Conservation (phyloP, 2,113 vertebrate species). For the Muntiacus muntjak region DNA sequence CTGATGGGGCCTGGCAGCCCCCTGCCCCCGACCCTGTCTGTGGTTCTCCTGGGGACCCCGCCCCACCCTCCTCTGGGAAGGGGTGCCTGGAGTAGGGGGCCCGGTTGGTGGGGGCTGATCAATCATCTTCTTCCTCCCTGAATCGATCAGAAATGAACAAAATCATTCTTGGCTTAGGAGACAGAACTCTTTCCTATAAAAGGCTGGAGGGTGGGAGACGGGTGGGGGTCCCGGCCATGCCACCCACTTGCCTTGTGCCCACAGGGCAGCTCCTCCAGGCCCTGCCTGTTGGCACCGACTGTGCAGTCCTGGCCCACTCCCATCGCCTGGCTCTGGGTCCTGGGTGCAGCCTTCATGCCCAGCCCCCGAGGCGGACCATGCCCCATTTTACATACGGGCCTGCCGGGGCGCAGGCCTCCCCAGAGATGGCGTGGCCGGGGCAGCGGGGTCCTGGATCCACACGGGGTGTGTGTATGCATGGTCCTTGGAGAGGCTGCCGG, state of each 20-base stretch:
- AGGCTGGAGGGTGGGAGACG: background rate
- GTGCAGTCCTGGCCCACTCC: background rate
- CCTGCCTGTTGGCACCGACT: background rate
- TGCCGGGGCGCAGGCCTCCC: no score
- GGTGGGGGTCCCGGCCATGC: background rate
- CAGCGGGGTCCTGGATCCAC: background rate
- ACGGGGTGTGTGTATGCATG: background rate
- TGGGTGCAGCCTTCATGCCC: background rate
- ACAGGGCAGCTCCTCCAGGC: background rate
- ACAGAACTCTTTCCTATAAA: conserved; percentile 73
- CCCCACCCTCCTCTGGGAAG: background rate
- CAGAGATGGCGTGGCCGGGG: fast-evolving
- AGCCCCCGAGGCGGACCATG: fast-evolving
- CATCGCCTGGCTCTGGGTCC: background rate
- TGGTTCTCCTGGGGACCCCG: background rate
- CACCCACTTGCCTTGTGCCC: background rate
- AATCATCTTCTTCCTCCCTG: conserved; percentile 73
- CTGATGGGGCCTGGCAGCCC: no score
- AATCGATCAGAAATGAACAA: conserved; percentile 79
- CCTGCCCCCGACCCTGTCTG: fast-evolving
- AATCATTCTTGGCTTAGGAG: conserved; percentile 77
- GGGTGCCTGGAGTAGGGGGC: background rate
- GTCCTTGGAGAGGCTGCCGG: background rate
- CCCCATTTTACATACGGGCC: background rate
- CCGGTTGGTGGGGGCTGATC: background rate